Base-by-base conservation (phyloP, 2,888 invertebrate genomes). In the Lepidochrysops patricia region DNA sequence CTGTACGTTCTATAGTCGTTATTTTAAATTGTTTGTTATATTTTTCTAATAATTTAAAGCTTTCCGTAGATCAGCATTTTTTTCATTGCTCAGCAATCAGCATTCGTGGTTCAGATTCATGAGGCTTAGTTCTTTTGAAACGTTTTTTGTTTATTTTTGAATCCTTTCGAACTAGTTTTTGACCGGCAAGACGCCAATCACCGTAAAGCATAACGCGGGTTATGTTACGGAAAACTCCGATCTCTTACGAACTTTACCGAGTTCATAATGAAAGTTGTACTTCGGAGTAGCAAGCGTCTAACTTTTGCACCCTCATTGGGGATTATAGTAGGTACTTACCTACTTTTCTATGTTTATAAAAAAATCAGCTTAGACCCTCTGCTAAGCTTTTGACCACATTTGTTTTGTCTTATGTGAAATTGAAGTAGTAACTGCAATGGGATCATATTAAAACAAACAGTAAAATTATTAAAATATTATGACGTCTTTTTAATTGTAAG, bases 181-280 rank as follows among this genome's bases (percentile, higher is more conserved):
- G 34, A 49, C 5, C 19, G 50, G 34, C 57, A 57, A 26, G 15
- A 15, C 27, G 15, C 54, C 43, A 54, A 29, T 15, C 37, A 25
- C 25, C 57, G 9, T 48, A 32, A 48, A 50, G 48, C 50, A 50
- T 61, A 64, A 57, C 60, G 65, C 65, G 63, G 62, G 61, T 62
- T 58, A 23, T 37, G 57, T 61, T 58, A 64, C 71, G 63, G 61
- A 60, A 27, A 58, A 35, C 27, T 12, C 61, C 73, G 73, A 70
- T 34, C 37, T 5, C 4, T 12, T 52, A 66, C 73, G 72, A 71
- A 73, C 59, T 57, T 60, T 34, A 35, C 64, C 69, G 68, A 68
- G 50, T 61, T 67, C 49, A 13, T 66, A 68, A 74, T 74, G 80
- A 80, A 80, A 79, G 80, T 79, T 76, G 72, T 67, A 64, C 66